Percentiles rank a stretch among this genome's conserved stretches.
Evolutionary conservation across 2,113 vertebrate species (phyloP).

Genomic region (Cyanistes caeruleus): DNA sequence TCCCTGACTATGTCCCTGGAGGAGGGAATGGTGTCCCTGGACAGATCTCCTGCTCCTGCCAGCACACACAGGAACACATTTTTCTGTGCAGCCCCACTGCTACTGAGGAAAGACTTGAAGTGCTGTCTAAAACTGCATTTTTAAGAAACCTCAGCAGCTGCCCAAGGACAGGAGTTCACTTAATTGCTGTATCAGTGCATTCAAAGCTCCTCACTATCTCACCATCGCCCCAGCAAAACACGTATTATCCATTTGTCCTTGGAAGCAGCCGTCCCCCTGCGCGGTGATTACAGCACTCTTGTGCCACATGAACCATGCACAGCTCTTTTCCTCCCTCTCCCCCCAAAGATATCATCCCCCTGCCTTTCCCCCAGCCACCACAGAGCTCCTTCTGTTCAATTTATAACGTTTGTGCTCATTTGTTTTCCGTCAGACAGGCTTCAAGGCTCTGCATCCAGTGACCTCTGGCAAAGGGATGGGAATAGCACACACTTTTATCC

Average conservation of each 20-base stretch:
- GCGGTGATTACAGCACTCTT: slow-evolving; percentile 29
- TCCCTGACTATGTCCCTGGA: background rate
- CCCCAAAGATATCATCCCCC: slow-evolving; percentile 31
- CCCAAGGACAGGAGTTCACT: slow-evolving; percentile 54
- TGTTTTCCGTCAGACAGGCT: slow-evolving; percentile 62
- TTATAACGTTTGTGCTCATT: slow-evolving; percentile 41
- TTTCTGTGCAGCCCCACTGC: background rate
- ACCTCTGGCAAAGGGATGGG: slow-evolving; percentile 68
- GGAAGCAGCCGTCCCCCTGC: background rate
- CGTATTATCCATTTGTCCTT: slow-evolving; percentile 62
- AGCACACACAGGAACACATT: background rate
- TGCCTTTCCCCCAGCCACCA: background rate
- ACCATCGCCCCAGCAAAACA: background rate
- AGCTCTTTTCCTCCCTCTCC: background rate
- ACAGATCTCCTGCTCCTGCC: background rate
- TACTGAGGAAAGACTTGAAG: background rate
- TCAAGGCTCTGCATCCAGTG: slow-evolving; percentile 44
- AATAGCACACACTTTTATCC: slow-evolving; percentile 37
- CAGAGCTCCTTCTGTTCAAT: slow-evolving; percentile 22
- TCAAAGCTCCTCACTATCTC: slow-evolving; percentile 29
- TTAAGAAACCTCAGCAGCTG: slow-evolving; percentile 43
- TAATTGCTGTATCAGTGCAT: slow-evolving; percentile 45
- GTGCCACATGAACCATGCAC: background rate
- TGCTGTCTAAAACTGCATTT: slow-evolving; percentile 21
- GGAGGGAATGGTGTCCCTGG: background rate